Evolutionary conservation across 1,140 invertebrate species (phyloP), one percentile per base, ranked within the genome.

Genomic region (Pseudomyrmex flavicornis): DNA sequence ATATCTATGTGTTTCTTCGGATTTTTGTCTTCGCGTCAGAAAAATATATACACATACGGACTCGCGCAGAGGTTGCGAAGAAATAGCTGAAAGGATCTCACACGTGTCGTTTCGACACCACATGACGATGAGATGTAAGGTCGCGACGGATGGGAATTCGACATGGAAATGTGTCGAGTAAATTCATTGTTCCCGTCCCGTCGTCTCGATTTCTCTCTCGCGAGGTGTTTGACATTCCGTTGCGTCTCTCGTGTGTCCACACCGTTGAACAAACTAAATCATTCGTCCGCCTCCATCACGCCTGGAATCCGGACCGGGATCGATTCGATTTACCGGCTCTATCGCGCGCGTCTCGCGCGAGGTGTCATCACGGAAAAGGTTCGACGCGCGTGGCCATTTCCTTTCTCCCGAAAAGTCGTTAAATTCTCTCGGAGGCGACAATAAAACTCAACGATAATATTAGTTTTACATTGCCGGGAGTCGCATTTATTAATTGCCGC

Each of bases 101-200:
- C 35, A 59, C 76, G 50, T 54, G 66, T 80, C 66, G 59, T 62
- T 10, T 26, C 9, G 50, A 13, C 50, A 68, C 58, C 69, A 26
- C 63, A 44, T 17, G 74, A 52, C 17, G 48, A 61, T 44, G 46
- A 44, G 48, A 17, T 44, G 61, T 12, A 35, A 35, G 35, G 17
- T 70, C 65, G 44, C 50, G 65, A 44, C 70, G 76, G 76, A 79
- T 54, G 35, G 35, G 72, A 80, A 70, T 62, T 48, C 62, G 58
- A 58, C 72, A 59, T 74, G 56, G 74, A 88, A 84, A 75, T 75
- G 56, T 62, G 69, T 87, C 73, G 80, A 68, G 46, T 58, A 76
- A 87, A 74, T 84, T 83, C 82, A 88, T 88, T 88, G 86, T 88
- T 61, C 82, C 65, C 82, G 75, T 87, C 84, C 85, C 86, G 85